A percentile compares a stretch with the other conserved stretches of the same genome.
These are phyloP conservation scores for Pantherophis vulpinus DNA, from an alignment of 2,797 vertebrate species.

Conservation along the genomic window DNA sequence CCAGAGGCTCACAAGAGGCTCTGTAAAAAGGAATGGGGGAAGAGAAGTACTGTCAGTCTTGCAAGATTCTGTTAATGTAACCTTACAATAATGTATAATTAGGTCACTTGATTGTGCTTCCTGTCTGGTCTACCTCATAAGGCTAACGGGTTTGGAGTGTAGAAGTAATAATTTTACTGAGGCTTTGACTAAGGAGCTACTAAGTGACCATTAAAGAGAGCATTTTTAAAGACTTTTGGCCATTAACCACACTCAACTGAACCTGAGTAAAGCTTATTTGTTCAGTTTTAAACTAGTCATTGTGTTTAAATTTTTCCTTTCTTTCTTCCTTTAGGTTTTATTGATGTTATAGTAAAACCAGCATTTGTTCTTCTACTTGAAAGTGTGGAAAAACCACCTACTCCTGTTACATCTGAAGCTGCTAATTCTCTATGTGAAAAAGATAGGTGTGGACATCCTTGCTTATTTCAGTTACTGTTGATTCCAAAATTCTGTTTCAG, in stretches of 20 bases:
- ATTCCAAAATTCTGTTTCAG: background rate
- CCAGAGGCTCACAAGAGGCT: background rate
- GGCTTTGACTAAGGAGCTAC: background rate
- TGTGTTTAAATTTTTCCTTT: background rate
- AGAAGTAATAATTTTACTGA: background rate
- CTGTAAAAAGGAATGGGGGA: background rate
- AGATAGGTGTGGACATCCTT: background rate
- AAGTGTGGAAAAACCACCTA: background rate
- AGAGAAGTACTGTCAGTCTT: background rate
- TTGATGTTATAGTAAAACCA: constrained; percentile 87
- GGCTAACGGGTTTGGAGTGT: background rate
- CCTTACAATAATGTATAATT: background rate
- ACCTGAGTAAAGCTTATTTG: background rate
- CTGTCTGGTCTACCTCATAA: background rate
- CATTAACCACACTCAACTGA: background rate
- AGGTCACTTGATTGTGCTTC: background rate
- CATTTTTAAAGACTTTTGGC: background rate
- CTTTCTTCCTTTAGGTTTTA: constrained; percentile 77
- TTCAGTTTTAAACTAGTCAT: background rate
- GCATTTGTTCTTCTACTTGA: constrained; percentile 66
- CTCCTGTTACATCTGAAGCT: background rate
- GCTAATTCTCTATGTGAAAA: background rate
- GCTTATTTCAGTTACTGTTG: background rate
- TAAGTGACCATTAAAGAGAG: background rate
- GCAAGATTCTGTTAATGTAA: background rate